Evolutionary conservation across 2,797 vertebrate genomes (phyloP).

Genomic region (Chiloscyllium punctatum): DNA sequence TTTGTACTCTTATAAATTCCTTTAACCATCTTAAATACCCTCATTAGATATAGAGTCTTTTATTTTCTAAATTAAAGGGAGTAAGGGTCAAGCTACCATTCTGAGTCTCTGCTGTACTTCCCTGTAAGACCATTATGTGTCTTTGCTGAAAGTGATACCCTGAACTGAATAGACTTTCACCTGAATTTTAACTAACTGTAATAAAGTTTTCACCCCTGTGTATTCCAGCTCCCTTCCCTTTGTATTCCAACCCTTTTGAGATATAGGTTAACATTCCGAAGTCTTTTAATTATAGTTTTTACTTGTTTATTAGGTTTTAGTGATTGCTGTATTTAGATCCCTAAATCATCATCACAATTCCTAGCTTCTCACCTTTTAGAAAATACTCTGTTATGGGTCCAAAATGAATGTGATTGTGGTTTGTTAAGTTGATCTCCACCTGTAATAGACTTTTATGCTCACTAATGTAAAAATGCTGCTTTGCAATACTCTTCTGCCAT

Average conservation of each 20-base stretch:
- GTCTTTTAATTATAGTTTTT: not conserved
- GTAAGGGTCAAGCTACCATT: not conserved
- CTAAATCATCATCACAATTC: not conserved
- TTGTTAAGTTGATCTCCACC: not conserved
- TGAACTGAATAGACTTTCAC: not conserved
- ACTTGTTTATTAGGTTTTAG: not conserved
- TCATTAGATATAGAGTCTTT: not conserved
- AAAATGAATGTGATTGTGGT: not conserved
- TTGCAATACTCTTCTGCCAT: not conserved
- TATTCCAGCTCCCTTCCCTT: not conserved
- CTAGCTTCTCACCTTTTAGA: not conserved
- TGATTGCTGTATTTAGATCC: not conserved
- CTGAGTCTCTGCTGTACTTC: not conserved
- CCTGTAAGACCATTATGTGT: not conserved
- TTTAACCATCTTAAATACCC: not conserved
- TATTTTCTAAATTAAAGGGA: not conserved
- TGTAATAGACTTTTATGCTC: no score
- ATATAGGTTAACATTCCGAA: not conserved
- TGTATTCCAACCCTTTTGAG: not conserved
- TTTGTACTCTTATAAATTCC: not conserved
- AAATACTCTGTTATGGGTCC: not conserved
- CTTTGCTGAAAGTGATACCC: not conserved
- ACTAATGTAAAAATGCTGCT: not conserved
- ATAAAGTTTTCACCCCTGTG: not conserved
- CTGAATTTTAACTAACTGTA: not conserved